Evolutionary conservation across 2,797 vertebrate genomes (phyloP).

Genomic region (Sylvia borin): DNA sequence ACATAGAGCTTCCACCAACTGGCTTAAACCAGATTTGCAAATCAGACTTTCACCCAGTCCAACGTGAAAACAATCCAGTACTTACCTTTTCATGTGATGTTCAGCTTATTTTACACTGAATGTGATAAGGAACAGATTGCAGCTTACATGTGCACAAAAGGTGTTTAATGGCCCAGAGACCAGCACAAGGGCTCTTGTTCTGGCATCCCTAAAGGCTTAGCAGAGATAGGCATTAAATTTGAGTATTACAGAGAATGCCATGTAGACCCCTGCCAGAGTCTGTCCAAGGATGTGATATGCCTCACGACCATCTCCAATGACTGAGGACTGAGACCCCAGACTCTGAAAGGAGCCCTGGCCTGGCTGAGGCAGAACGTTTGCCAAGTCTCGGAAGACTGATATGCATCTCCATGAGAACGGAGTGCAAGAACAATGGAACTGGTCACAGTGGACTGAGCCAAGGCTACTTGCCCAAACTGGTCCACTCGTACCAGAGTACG

Average conservation of each 20-base stretch:
- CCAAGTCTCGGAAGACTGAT: no score
- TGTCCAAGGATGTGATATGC: no score
- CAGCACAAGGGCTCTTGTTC: not conserved
- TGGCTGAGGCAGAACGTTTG: no score
- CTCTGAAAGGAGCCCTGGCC: no score
- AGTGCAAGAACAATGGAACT: no score
- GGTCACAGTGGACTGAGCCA: no score
- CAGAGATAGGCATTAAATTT: not conserved
- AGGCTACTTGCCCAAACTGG: no score
- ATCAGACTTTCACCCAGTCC: not conserved
- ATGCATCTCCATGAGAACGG: no score
- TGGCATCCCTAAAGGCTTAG: not conserved
- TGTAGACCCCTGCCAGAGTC: no score
- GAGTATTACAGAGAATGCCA: not conserved
- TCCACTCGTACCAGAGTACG: no score
- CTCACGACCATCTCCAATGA: no score
- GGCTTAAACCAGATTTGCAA: not conserved
- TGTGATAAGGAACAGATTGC: not conserved
- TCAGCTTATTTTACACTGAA: not conserved
- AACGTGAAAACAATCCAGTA: not conserved
- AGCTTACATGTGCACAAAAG: not conserved
- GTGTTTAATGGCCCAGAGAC: not conserved
- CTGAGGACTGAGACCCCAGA: no score
- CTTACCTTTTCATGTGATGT: not conserved
- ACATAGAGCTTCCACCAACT: not conserved